A percentile compares a stretch with the other conserved stretches of the same genome.
Evolutionary conservation across 1,140 invertebrate species (phyloP).

Genomic region (Aethina tumida): DNA sequence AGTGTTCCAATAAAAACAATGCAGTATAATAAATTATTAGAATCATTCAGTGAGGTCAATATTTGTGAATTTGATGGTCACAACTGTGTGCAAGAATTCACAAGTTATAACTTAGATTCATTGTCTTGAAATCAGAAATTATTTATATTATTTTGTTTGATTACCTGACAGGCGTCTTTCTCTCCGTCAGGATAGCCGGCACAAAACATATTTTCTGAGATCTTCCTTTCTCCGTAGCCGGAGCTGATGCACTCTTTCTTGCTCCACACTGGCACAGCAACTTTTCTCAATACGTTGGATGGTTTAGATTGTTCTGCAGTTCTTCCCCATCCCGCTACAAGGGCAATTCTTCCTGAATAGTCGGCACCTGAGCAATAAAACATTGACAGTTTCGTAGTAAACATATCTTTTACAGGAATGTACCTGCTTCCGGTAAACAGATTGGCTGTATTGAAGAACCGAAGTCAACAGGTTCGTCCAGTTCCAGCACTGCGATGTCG

Average conservation of each 20-base stretch:
- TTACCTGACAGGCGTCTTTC: constrained; percentile 64
- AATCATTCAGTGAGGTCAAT: too few relatives aligned
- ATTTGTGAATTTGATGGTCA: too few relatives aligned
- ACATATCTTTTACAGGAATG: constrained; percentile 14
- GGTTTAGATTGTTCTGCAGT: constrained; percentile 50
- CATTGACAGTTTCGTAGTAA: background rate
- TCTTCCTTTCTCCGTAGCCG: constrained; percentile 42
- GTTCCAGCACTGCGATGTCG: constrained; percentile 67
- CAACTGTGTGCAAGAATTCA: too few relatives aligned
- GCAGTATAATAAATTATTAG: background rate
- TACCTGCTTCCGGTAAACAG: constrained; percentile 55
- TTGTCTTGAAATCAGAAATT: too few relatives aligned
- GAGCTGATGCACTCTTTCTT: constrained; percentile 44
- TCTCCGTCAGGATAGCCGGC: constrained; percentile 60
- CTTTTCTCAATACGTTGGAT: constrained; percentile 48
- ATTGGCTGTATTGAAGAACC: constrained; percentile 52
- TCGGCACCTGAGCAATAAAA: constrained; percentile 30
- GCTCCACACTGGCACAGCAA: constrained; percentile 48
- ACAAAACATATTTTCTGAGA: constrained; percentile 70
- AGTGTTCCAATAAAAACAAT: constrained; percentile 1
- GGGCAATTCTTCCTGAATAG: constrained; percentile 52
- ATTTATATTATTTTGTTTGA: too few relatives aligned
- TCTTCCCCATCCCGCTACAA: constrained; percentile 69
- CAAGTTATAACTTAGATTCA: too few relatives aligned
- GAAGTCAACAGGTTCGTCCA: constrained; percentile 53